Base-by-base conservation (phyloP, 2,888 invertebrate genomes). In the Notodonta ziczac region DNA sequence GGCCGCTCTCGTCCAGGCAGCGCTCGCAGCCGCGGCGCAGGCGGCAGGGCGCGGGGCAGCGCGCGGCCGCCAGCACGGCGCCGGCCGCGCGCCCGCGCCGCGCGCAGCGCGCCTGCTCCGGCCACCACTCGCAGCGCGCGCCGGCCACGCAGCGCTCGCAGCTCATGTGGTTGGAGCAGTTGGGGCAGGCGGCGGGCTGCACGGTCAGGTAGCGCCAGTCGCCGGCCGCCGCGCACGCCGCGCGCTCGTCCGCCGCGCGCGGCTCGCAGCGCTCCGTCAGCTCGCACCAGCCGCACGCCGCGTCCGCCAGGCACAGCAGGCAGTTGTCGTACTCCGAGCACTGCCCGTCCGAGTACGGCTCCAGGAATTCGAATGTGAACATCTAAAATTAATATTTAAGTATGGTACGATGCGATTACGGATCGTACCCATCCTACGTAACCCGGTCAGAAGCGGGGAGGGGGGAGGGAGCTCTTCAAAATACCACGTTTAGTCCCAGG, bases 251-350 rank as follows among this genome's bases (percentile, higher is more conserved):
- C 0, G 95, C 91, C 13, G 93, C 88, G 44, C 97, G 94, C 7
- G 95, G 90, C 70, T 97, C 94, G 83, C 97, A 98, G 56, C 94
- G 93, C 68, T 95, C 91, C n/a, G 95, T 96, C 10, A 96, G 84
- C 66, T 97, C 97, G 83, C 98, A 99, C 98, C 99, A 99, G 2
- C 98, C 98, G 82, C 99, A 99, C 14, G 96, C 95, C 0, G 97
- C 96, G 87, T 98, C 98, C 0, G 97, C 96, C 59, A 98, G 91
- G 82, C 98, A 98, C 67, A 97, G 95, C 44, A 98, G 90, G 80
- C 98, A 98, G 87, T 98, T 98, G 69, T 94, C 95, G 85, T 98
- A 97, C 59, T 95, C 94, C 0, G 93, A 88, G 81, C 98, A 98
- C 40, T 96, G 94, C 0, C 97, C 97, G 62, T 96, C 96, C 60